Evolutionary conservation across 2,113 vertebrate genomes (phyloP).

Genomic region (Melozone crissalis): DNA sequence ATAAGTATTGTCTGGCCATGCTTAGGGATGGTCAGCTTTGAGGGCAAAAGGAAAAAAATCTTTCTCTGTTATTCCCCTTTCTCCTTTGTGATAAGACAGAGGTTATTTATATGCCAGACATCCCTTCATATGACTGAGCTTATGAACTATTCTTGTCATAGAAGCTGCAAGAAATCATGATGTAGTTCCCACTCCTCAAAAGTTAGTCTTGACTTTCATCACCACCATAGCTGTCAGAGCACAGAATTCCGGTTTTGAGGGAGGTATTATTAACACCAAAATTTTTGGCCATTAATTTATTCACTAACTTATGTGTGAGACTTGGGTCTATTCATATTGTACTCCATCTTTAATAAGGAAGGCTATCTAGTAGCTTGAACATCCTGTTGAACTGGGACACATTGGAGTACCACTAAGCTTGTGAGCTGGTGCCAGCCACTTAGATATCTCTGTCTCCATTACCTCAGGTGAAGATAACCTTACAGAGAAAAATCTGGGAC

Average conservation of each 20-base stretch:
- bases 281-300: background rate
- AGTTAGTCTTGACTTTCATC: background rate
- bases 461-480: background rate
- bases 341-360: background rate
- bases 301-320: background rate
- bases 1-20: background rate
- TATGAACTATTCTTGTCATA: background rate
- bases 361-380: background rate
- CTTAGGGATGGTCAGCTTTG: background rate
- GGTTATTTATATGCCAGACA: background rate
- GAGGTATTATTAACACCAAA: background rate
- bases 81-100: background rate
- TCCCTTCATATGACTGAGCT: background rate
- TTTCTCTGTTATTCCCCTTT: background rate
- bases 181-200: background rate
- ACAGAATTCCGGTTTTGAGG: background rate
- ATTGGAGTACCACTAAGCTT: background rate
- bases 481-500: background rate
- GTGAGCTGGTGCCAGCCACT: background rate
- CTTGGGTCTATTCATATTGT: background rate
- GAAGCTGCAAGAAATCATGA: background rate
- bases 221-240: background rate
- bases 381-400: background rate
- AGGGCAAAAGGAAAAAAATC: background rate
- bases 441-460: background rate